phyloP scores from a whole-genome alignment of 53 echinoderm and acorn worm genomes.

The Actinopyga echinites region DNA sequence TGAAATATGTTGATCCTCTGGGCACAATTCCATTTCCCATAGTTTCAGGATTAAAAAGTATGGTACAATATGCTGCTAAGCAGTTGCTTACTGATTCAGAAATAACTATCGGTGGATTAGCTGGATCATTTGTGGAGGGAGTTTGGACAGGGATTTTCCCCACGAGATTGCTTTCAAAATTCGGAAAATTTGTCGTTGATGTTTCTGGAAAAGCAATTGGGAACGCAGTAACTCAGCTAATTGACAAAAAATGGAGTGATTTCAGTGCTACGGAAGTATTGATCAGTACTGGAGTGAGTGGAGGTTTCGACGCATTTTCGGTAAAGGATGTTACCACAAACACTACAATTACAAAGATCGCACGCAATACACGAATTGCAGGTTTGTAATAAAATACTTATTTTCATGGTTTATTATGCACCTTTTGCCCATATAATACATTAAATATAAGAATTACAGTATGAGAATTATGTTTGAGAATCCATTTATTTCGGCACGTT shows the following conservation, averaged over 20 bases:
- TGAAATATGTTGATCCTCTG: constrained; percentile 35
- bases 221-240: neutral
- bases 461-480: too few relatives aligned
- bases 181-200: neutral
- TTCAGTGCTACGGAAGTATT: neutral
- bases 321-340: neutral
- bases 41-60: too few relatives aligned
- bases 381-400: too few relatives aligned
- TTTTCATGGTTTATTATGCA: too few relatives aligned
- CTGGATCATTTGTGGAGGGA: neutral
- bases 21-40: constrained; percentile 24
- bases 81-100: neutral
- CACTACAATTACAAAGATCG: too few relatives aligned
- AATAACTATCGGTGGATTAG: neutral
- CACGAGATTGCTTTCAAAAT: too few relatives aligned
- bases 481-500: too few relatives aligned
- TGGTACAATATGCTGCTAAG: neutral
- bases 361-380: too few relatives aligned
- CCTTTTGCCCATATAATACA: too few relatives aligned
- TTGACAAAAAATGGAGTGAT: neutral
- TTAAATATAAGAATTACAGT: too few relatives aligned
- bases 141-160: neutral
- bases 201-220: neutral
- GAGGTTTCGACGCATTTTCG: neutral
- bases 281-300: neutral